Base-by-base conservation (phyloP, 2,113 vertebrate species). In the Percina caprodes region DNA sequence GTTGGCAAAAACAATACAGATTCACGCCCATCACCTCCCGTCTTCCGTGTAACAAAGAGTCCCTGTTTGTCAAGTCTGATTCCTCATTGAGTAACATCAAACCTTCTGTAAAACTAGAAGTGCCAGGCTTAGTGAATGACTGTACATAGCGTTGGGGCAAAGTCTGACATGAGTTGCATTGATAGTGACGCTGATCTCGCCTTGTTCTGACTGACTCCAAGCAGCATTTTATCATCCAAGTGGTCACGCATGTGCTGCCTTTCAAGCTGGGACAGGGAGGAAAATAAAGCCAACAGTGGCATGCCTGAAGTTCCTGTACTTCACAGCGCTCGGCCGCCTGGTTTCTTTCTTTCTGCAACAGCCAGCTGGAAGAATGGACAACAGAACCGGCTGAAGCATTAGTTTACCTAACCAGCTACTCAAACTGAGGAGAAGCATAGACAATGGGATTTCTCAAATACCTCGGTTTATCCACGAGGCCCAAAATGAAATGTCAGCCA, bases 221-320 rank as follows among this genome's bases (percentile, higher is more conserved):
- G 79, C 45, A 61, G 60, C 55, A 82, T 82, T 76, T 77, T 24
- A 79, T 89, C 74, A 74, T 78, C 62, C 80, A 80, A 66, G 79
- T 90, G 88, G 80, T 87, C 73, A 48, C 65, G 19, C 77, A 59
- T 83, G 82, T 77, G 61, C 58, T 73, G 62, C 84, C 76, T 77
- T 73, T 83, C 48, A 52, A 42, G 59, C 85, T 2, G 30, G 56
- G 61, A 45, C 52, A 45, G 80, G 51, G 77, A 74, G 42, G 77
- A 63, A 66, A 71, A 67, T 74, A 69, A 90, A 92, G 82, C 75
- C 84, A 93, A 93, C 88, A 90, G 71, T 69, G 74, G 68, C 88
- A 84, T 89, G 74, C 87, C 82, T 92, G 62, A 73, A 82, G 82
- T 82, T 88, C 86, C 63, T 77, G 66, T 67, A 60, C 76, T 68